A percentile compares a stretch with the other conserved stretches of the same genome.
Evolutionary conservation across 2,888 invertebrate species (phyloP).

Genomic region (Ceramica pisi): DNA sequence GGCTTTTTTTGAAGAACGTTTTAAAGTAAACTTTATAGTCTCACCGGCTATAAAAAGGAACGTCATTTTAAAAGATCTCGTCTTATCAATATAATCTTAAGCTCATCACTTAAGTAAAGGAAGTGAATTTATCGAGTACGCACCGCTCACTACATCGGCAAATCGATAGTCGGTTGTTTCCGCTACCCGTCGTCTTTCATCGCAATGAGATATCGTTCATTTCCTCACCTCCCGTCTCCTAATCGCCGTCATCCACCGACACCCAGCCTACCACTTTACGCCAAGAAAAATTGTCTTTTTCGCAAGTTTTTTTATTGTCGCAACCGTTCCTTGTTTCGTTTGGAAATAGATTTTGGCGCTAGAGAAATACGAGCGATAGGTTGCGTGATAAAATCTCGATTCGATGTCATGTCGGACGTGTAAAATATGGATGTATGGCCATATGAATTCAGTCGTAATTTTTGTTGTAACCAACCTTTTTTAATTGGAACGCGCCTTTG

Average conservation of each 20-base stretch:
- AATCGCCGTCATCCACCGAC: conserved; percentile 65
- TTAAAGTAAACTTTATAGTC: not conserved
- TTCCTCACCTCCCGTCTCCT: conserved; percentile 68
- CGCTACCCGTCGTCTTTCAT: conserved; percentile 63
- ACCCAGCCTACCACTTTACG: conserved; percentile 58
- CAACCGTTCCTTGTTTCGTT: conserved; percentile 63
- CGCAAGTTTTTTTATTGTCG: conserved; percentile 39
- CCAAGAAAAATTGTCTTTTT: conserved; percentile 54
- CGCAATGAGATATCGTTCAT: conserved; percentile 71
- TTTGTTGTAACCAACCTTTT: conserved; percentile 46
- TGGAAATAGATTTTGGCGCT: conserved; percentile 62
- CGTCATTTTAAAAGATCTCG: conserved; percentile 27
- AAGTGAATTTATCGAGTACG: conserved; percentile 62
- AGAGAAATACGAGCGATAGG: conserved; percentile 61
- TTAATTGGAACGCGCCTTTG: conserved; percentile 52
- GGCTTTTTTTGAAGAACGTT: too few relatives aligned
- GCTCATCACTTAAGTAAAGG: conserved; percentile 52
- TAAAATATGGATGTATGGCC: conserved; percentile 36
- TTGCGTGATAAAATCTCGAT: conserved; percentile 61
- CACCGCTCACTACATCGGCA: conserved; percentile 57
- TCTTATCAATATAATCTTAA: conserved; percentile 44
- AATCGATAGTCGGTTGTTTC: conserved; percentile 69
- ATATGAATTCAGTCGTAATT: conserved; percentile 41
- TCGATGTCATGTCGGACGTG: conserved; percentile 19
- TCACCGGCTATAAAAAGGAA: conserved; percentile 14